Base-by-base conservation (phyloP, 1,140 invertebrate genomes). In the Aphaenogaster ashmeadi region DNA sequence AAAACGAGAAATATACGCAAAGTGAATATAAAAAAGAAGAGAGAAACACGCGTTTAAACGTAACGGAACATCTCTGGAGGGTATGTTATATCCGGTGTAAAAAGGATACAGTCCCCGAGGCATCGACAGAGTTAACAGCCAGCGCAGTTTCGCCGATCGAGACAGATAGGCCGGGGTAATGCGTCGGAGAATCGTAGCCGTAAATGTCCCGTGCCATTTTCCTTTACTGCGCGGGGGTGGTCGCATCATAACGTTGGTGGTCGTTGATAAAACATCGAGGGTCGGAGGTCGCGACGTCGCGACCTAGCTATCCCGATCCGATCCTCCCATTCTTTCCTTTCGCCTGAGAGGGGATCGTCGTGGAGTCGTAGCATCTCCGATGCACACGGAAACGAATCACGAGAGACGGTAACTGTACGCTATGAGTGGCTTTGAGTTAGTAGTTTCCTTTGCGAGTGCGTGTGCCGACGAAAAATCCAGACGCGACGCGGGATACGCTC, bases 141-240 rank as follows among this genome's bases (percentile, higher is more conserved):
- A 47, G 41, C 54, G 18, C 54, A 54, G n/a, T 38, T 60, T 75
- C 41, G 54, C 38, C 69, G 80, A 84, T 84, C 69, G 69, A 38
- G 21, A 33, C 27, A 38, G 27, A 84, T 84, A 75, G 80, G 56
- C 41, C n/a, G 69, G 56, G 69, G 80, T 84, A 84, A 84, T 84
- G 80, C 80, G 33, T 62, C 33, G 74, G 74, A 78, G 60, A 86
- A 86, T 86, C 74, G 60, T 54, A 15, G 3, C 38, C 47, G 62
- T 86, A 86, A 79, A 86, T 66, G 72, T 86, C 44, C 13, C 56
- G 2, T 60, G 81, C 33, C 47, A 79, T 86, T 77, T 86, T 36
- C 74, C 77, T 78, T 78, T 78, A 78, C 52, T 41, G 72, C 71
- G 21, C 71, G 21, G 11, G n/a, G 18, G 36, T 41, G 58, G 36